Conservation (phyloP, 2,888 invertebrate species). For the Sympetrum striolatum region DNA sequence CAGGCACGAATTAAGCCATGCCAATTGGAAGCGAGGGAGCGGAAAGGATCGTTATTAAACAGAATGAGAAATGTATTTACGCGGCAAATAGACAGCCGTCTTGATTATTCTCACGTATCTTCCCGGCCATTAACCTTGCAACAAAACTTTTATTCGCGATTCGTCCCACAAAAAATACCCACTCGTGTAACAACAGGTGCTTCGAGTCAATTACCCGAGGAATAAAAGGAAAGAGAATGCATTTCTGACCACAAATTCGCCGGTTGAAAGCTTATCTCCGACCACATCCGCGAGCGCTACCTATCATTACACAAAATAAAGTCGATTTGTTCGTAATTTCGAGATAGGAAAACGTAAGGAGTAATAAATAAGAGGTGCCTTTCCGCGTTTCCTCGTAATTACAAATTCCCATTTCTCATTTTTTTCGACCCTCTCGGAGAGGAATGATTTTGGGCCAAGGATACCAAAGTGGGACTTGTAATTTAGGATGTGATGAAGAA, state of each 20-base stretch:
- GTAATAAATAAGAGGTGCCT: conserved; percentile 29
- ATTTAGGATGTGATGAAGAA: background rate
- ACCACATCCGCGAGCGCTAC: conserved; percentile 37
- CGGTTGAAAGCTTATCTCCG: conserved; percentile 13
- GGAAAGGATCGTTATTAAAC: background rate
- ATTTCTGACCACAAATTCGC: conserved; percentile 30
- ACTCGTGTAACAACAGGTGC: conserved; percentile 31
- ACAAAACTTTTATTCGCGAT: conserved; percentile 5
- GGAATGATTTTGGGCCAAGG: background rate
- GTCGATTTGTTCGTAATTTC: conserved; percentile 30
- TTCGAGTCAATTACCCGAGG: conserved; percentile 16
- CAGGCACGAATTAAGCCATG: background rate
- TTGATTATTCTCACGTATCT: background rate
- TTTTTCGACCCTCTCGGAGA: background rate
- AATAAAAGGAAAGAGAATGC: conserved; percentile 20
- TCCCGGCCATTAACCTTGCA: conserved; percentile 10
- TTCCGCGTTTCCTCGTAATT: conserved; percentile 22
- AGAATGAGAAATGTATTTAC: background rate
- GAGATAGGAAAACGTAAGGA: conserved; percentile 12
- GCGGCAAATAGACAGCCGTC: background rate
- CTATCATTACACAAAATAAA: conserved; percentile 43
- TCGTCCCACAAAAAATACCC: background rate
- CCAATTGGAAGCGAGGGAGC: background rate
- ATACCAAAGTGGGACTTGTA: background rate
- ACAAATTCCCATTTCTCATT: conserved; percentile 28